Evolutionary conservation across 1,140 invertebrate genomes (phyloP).

Genomic region (Dendrolimus kikuchii): DNA sequence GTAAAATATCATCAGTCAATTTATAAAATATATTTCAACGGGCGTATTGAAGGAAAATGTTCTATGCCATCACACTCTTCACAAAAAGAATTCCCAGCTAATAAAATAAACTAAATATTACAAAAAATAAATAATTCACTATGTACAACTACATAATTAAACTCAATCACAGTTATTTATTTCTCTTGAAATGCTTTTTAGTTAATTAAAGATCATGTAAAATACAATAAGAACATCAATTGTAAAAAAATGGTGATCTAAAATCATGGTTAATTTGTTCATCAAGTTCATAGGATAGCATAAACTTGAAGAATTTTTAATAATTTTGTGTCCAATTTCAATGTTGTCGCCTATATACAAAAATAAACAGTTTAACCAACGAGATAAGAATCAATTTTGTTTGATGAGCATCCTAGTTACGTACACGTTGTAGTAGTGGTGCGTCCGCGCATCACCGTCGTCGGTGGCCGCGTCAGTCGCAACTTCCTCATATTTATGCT

Average conservation of each 20-base stretch:
- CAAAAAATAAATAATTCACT: too few species aligned
- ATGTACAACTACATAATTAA: too few species aligned
- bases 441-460: conserved; percentile 12
- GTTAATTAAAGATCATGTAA: too few species aligned
- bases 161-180: too few species aligned
- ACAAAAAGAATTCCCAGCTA: too few species aligned
- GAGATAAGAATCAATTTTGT: neutral
- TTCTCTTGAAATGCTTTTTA: too few species aligned
- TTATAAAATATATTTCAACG: too few species aligned
- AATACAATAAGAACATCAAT: conserved; percentile 3
- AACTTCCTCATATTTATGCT: conserved; percentile 24
- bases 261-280: conserved; percentile 36
- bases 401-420: neutral
- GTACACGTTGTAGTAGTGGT: neutral
- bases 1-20: too few species aligned
- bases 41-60: too few species aligned
- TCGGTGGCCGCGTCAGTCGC: conserved; percentile 5
- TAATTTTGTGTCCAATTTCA: neutral
- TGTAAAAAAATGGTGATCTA: conserved; percentile 17
- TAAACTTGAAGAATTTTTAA: conserved; percentile 18
- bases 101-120: too few species aligned
- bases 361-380: neutral
- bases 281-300: conserved; percentile 31
- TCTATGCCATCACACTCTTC: too few species aligned
- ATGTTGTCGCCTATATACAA: neutral